Conservation (phyloP, 2,113 vertebrate genomes). For the Tursiops truncatus region DNA sequence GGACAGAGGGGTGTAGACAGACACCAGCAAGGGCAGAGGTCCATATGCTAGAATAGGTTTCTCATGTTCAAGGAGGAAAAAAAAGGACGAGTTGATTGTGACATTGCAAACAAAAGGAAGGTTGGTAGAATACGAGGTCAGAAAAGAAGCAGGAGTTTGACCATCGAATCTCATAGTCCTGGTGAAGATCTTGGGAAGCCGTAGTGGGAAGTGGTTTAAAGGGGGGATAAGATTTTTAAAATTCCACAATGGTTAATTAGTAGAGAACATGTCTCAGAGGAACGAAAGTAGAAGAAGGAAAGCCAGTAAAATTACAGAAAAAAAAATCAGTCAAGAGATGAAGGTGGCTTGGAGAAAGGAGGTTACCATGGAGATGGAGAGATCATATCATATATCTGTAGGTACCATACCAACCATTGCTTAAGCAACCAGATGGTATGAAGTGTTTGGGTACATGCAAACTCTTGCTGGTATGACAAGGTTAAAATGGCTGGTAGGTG, state of each 20-base stretch:
- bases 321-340: not conserved
- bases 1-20: not conserved
- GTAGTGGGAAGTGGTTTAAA: not conserved
- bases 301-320: not conserved
- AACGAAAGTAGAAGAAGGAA: not conserved
- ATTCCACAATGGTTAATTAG: too few species aligned
- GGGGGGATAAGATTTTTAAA: not conserved
- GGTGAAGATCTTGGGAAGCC: not conserved
- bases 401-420: not conserved
- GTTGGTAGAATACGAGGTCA: not conserved
- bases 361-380: not conserved
- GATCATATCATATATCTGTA: too few species aligned
- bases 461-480: not conserved
- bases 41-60: too few species aligned
- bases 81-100: not conserved
- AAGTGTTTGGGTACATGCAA: not conserved
- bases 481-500: not conserved
- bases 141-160: not conserved
- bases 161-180: too few species aligned
- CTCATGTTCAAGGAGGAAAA: too few species aligned
- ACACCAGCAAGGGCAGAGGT: not conserved
- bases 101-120: not conserved
- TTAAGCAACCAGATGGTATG: not conserved
- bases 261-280: not conserved
- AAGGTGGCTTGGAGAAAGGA: not conserved